These are phyloP conservation scores for Drosophila repletoides DNA, from an alignment of 1,140 invertebrate species.

Conservation along the genomic window DNA sequence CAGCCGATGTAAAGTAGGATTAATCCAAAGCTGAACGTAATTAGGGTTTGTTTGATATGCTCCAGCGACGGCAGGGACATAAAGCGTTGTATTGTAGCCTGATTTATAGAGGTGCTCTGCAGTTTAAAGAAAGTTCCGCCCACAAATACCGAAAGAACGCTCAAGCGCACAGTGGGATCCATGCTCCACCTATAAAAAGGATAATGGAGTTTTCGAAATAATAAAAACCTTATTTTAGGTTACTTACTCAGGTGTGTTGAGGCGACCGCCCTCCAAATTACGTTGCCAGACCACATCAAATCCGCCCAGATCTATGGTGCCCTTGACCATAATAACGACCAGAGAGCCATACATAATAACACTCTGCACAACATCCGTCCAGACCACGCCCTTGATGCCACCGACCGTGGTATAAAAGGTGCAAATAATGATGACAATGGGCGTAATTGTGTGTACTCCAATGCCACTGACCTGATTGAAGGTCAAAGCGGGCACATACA, in stretches of 20 bases:
- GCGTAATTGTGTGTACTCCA: conserved; percentile 90
- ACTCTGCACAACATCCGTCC: conserved; percentile 95
- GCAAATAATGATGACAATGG: conserved; percentile 92
- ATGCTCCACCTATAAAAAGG: conserved; percentile 85
- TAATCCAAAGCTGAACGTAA: conserved; percentile 86
- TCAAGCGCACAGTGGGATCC: conserved; percentile 88
- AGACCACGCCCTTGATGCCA: conserved; percentile 95
- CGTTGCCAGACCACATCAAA: conserved; percentile 87
- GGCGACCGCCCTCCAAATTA: conserved; percentile 88
- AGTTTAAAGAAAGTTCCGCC: conserved; percentile 93
- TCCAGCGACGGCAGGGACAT: conserved; percentile 82
- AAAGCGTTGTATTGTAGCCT: conserved; percentile 92
- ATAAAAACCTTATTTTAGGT: not conserved
- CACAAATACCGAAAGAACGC: conserved; percentile 89
- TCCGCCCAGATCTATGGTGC: conserved; percentile 91
- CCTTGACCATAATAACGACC: conserved; percentile 90
- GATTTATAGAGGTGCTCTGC: conserved; percentile 92
- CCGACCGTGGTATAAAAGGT: conserved; percentile 97
- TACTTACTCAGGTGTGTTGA: conserved; percentile 90
- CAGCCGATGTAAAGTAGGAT: conserved; percentile 85
- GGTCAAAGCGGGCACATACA: conserved; percentile 92
- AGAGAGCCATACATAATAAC: conserved; percentile 93
- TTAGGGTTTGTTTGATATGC: conserved; percentile 78
- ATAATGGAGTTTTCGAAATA: not conserved
- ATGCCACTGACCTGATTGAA: conserved; percentile 93